Evolutionary conservation across 1,140 invertebrate species (phyloP).

Genomic region (Drosophila kikkawai): DNA sequence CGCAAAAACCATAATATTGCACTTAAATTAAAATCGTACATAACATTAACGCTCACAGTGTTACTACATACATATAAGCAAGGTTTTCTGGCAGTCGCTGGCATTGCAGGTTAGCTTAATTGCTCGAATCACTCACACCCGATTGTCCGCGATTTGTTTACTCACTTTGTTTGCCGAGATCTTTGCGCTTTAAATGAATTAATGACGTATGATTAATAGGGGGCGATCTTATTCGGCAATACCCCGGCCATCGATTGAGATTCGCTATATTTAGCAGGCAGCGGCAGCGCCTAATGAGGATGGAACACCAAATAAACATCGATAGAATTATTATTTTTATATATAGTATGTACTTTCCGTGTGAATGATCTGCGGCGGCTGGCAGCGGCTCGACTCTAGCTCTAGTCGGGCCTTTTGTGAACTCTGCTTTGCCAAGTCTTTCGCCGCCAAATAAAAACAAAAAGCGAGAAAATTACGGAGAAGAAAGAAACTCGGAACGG

Average conservation of each 20-base stretch:
- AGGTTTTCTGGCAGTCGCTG: conserved; percentile 53
- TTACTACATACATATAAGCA: conserved; percentile 23
- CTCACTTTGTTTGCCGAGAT: conserved; percentile 11
- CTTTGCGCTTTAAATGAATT: conserved; percentile 10
- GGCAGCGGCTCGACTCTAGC: conserved; percentile 3
- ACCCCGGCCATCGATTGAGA: conserved; percentile 23
- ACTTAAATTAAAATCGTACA: conserved; percentile 55
- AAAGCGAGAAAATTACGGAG: conserved; percentile 32
- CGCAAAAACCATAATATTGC: conserved; percentile 44
- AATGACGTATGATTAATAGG: conserved; percentile 36
- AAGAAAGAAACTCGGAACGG: conserved; percentile 25
- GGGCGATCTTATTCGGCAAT: conserved; percentile 22
- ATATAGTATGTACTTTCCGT: conserved; percentile 28
- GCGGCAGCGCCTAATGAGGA: conserved; percentile 19
- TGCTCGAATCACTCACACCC: conserved; percentile 45
- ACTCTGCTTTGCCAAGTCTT: conserved; percentile 47
- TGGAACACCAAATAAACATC: conserved; percentile 32
- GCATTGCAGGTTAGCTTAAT: conserved; percentile 67
- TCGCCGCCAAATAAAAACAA: conserved; percentile 47
- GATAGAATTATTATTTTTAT: conserved; percentile 39
- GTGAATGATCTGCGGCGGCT: conserved; percentile 33
- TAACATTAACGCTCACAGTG: conserved; percentile 8
- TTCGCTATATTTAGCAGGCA: conserved; percentile 28
- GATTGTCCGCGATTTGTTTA: conserved; percentile 37
- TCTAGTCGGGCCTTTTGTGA: conserved; percentile 15